phyloP scores from a whole-genome alignment of 1,140 invertebrate genomes.

The Pseudomyrmex sp. region DNA sequence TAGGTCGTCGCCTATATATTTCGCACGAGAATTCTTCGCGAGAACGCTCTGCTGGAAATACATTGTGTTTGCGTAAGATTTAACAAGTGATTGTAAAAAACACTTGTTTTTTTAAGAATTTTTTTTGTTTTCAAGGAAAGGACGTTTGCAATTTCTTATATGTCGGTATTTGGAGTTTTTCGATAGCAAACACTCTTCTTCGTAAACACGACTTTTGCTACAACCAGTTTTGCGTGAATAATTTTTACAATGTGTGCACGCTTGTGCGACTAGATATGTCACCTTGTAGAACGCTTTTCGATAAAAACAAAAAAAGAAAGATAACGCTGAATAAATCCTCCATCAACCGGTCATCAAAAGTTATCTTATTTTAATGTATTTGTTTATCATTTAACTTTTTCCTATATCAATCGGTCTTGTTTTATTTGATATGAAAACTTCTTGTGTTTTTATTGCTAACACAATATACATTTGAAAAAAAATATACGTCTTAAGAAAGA shows the following conservation, averaged over 20 bases:
- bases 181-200: conserved; percentile 43
- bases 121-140: not conserved
- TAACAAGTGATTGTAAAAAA: conserved; percentile 18
- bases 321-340: not conserved
- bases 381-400: not conserved
- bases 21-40: conserved; percentile 17
- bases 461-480: not conserved
- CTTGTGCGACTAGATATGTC: conserved; percentile 8
- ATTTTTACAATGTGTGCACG: conserved; percentile 42
- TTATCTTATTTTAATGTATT: not conserved
- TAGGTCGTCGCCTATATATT: conserved; percentile 37
- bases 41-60: not conserved
- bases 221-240: conserved; percentile 45
- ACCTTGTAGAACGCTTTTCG: not conserved
- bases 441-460: conserved; percentile 11
- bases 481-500: not conserved
- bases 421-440: not conserved
- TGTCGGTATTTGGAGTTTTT: conserved; percentile 18
- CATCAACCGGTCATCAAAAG: not conserved
- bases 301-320: conserved; percentile 1
- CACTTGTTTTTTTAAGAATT: conserved; percentile 1
- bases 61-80: conserved; percentile 30
- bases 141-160: conserved; percentile 42
- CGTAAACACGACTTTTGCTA: conserved; percentile 57
- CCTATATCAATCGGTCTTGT: not conserved